Conservation (phyloP, 2,797 vertebrate species). For the Danio choprae region DNA sequence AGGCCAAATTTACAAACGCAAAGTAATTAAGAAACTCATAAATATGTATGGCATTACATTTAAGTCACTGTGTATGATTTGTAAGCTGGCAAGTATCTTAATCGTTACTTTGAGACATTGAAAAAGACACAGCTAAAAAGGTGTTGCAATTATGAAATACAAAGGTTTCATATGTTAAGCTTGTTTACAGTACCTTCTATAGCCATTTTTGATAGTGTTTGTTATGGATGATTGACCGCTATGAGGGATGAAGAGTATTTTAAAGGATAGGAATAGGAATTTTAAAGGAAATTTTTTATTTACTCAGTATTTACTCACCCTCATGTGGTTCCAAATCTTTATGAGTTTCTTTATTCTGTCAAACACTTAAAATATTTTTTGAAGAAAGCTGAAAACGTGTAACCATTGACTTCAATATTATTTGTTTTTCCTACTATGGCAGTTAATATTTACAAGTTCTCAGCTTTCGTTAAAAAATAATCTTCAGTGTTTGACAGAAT, state of each 20-base stretch:
- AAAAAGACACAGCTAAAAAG: slow-evolving; percentile 1
- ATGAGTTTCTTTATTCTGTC: too few species aligned
- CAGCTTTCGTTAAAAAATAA: too few species aligned
- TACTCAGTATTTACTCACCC: too few species aligned
- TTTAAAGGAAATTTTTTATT: too few species aligned
- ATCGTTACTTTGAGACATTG: neutral
- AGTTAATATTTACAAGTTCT: too few species aligned
- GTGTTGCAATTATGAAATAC: neutral
- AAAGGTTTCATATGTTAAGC: neutral
- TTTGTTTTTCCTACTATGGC: too few species aligned
- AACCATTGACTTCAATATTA: too few species aligned
- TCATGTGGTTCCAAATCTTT: too few species aligned
- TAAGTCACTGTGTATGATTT: slow-evolving; percentile 21
- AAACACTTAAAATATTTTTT: too few species aligned
- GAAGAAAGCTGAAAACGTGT: too few species aligned
- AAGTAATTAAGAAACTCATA: slow-evolving; percentile 44
- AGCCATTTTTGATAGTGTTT: neutral
- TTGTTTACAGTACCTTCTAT: neutral
- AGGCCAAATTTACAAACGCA: slow-evolving; percentile 9
- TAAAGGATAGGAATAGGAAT: too few species aligned
- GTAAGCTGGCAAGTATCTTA: slow-evolving; percentile 9
- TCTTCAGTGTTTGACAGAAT: too few species aligned
- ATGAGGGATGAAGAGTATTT: neutral
- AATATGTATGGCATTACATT: slow-evolving; percentile 43
- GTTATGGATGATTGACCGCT: neutral